Evolutionary conservation across 2,888 invertebrate genomes (phyloP).

Genomic region (Bedellia somnulentella): DNA sequence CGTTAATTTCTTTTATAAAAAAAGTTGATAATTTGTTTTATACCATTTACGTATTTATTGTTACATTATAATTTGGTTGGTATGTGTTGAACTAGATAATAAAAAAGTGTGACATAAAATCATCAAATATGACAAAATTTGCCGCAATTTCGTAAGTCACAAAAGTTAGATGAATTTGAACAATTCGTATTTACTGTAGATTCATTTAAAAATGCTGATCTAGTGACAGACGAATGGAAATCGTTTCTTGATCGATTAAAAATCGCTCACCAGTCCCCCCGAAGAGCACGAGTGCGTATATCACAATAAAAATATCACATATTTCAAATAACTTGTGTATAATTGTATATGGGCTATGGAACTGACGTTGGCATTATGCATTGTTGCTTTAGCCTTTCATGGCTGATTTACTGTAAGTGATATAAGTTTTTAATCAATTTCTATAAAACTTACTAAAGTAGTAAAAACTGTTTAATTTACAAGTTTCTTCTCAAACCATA

Average conservation of each 20-base stretch:
- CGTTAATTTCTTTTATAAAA: not conserved
- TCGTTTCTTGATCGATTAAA: constrained; percentile 16
- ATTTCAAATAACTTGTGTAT: constrained; percentile 40
- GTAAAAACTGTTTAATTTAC: not conserved
- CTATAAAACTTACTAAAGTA: not conserved
- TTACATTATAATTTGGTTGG: not conserved
- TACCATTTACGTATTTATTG: not conserved
- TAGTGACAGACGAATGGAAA: constrained; percentile 24
- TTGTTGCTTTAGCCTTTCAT: constrained; percentile 14
- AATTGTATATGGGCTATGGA: constrained; percentile 51
- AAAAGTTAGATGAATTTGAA: not conserved
- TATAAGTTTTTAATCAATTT: not conserved
- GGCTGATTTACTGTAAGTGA: not conserved
- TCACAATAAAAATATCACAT: constrained; percentile 36
- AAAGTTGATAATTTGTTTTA: not conserved
- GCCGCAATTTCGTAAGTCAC: not conserved
- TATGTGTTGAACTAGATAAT: not conserved
- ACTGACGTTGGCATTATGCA: constrained; percentile 24
- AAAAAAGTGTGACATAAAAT: not conserved
- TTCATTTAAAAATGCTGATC: constrained; percentile 10
- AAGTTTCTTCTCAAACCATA: not conserved
- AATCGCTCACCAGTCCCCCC: constrained; percentile 18
- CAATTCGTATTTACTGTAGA: not conserved
- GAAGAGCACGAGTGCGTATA: constrained; percentile 24
- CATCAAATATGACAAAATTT: not conserved